Evolutionary conservation across 2,113 vertebrate species (phyloP).

Genomic region (Colinus virginianus): DNA sequence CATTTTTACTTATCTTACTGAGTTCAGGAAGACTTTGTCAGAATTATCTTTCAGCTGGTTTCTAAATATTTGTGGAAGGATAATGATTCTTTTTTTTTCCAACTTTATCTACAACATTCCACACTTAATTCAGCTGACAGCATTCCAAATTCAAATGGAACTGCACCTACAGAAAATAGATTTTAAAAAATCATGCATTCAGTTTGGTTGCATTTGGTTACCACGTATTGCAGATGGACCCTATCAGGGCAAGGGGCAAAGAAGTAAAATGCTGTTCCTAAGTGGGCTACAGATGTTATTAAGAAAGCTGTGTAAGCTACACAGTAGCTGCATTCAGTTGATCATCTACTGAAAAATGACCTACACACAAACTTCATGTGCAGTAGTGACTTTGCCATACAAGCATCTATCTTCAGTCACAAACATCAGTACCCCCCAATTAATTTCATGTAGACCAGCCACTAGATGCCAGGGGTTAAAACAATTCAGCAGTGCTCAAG

Average conservation of each 20-base stretch:
- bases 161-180: background rate
- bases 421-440: background rate
- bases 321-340: background rate
- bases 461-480: background rate
- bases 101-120: background rate
- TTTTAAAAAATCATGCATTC: background rate
- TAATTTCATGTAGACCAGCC: background rate
- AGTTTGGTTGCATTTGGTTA: background rate
- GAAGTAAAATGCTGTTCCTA: background rate
- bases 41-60: background rate
- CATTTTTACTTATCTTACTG: background rate
- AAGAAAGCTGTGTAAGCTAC: background rate
- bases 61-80: background rate
- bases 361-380: background rate
- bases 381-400: background rate
- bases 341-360: background rate
- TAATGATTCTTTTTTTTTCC: background rate
- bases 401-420: background rate
- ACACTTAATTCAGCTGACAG: background rate
- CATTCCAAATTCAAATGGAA: background rate
- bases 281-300: background rate
- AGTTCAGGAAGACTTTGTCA: background rate
- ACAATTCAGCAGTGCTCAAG: background rate
- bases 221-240: background rate
- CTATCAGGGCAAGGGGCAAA: background rate